Percentiles rank a stretch among this genome's conserved stretches.
Evolutionary conservation across 2,797 vertebrate species (phyloP).

Genomic region (Pelochelys cantorii): DNA sequence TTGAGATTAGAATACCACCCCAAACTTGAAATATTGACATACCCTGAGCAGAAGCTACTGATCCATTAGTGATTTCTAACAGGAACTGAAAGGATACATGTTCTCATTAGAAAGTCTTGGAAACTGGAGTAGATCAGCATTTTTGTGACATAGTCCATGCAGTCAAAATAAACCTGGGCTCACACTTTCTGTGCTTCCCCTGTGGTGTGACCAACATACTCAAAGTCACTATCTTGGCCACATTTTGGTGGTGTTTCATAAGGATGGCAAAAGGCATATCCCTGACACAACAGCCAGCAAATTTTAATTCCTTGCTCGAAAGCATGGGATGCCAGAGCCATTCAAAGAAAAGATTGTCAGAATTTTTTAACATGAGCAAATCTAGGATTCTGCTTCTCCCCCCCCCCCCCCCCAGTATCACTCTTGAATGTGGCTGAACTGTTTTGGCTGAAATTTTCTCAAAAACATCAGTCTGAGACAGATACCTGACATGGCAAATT

Average conservation of each 20-base stretch:
- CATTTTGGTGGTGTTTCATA: background rate
- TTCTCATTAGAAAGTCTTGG: background rate
- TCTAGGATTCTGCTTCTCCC: background rate
- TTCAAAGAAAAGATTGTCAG: background rate
- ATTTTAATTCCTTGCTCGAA: background rate
- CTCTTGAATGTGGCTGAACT: background rate
- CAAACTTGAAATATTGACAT: background rate
- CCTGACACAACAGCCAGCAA: background rate
- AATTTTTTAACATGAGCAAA: background rate
- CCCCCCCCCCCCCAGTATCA: background rate
- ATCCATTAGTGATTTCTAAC: background rate
- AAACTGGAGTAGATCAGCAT: background rate
- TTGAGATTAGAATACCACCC: background rate
- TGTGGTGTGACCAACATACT: too few species aligned
- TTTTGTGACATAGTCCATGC: background rate
- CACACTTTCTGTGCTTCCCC: background rate
- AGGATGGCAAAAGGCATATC: background rate
- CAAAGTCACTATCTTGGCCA: background rate
- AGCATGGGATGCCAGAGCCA: background rate
- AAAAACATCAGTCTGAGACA: background rate
- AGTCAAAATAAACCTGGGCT: background rate
- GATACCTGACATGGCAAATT: background rate
- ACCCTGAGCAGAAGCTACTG: background rate
- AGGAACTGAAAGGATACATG: background rate
- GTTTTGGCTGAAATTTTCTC: background rate